Evolutionary conservation across 2,113 vertebrate species (phyloP).

Genomic region (Colinus virginianus): DNA sequence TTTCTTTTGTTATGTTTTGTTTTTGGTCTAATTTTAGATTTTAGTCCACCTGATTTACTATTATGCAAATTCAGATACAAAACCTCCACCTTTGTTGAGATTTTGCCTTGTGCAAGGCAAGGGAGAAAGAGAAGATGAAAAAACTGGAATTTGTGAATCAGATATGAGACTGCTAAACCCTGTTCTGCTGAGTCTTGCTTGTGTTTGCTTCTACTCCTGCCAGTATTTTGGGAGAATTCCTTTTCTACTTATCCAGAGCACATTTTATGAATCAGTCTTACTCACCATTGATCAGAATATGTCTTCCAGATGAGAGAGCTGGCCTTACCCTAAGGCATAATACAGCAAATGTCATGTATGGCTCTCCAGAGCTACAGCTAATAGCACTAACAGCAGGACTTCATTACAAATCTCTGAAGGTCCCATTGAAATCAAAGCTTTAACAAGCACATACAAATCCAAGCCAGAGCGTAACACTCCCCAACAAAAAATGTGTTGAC

Average conservation of each 20-base stretch:
- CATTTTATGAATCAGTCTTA: slow-evolving; percentile 40
- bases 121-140: background rate
- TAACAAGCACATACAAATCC: background rate
- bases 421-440: slow-evolving; percentile 20
- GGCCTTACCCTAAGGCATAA: slow-evolving; percentile 21
- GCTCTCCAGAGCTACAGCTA: slow-evolving; percentile 13
- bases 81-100: background rate
- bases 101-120: background rate
- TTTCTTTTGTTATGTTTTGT: background rate
- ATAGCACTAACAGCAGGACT: background rate
- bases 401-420: background rate
- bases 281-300: slow-evolving; percentile 43
- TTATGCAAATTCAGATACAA: background rate
- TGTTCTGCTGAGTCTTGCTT: background rate
- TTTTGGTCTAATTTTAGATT: background rate
- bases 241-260: background rate
- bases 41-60: background rate
- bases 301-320: slow-evolving; percentile 35
- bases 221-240: background rate
- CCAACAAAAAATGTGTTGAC: slow-evolving; percentile 8
- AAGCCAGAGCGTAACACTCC: background rate
- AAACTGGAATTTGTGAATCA: background rate
- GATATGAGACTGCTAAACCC: background rate
- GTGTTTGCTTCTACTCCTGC: background rate
- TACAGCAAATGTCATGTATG: slow-evolving; percentile 14